Evolutionary conservation across 2,888 invertebrate genomes (phyloP).

Genomic region (Napeogenes sylphis): DNA sequence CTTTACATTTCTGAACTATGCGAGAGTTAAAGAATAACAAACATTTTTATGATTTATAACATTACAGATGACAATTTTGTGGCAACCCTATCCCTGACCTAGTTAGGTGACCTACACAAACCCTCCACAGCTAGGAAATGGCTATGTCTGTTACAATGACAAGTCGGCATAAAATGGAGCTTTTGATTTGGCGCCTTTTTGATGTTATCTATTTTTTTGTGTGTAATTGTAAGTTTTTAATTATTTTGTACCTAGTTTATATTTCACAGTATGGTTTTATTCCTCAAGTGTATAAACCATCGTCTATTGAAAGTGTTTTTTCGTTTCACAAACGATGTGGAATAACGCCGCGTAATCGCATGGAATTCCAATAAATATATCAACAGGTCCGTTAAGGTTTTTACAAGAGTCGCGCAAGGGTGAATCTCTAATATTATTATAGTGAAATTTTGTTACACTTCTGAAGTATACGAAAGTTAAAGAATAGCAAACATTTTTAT

Average conservation of each 20-base stretch:
- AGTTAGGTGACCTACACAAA: constrained; percentile 47
- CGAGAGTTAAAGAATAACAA: too few relatives aligned
- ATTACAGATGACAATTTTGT: not conserved
- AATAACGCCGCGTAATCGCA: constrained; percentile 19
- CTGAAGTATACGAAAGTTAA: too few relatives aligned
- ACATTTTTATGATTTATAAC: too few relatives aligned
- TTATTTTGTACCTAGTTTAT: too few relatives aligned
- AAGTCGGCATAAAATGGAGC: constrained; percentile 17
- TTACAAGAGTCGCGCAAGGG: constrained; percentile 14
- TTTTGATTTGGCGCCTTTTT: constrained; percentile 17
- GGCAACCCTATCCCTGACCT: constrained; percentile 56
- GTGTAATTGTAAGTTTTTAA: not conserved
- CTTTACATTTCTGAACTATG: too few relatives aligned
- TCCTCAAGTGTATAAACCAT: not conserved
- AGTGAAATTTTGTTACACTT: too few relatives aligned
- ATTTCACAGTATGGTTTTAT: constrained; percentile 1
- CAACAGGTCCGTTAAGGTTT: constrained; percentile 65
- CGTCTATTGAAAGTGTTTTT: constrained; percentile 2
- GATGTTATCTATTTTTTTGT: constrained; percentile 16
- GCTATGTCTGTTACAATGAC: constrained; percentile 21
- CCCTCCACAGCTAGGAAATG: constrained; percentile 26
- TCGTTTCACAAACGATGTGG: constrained; percentile 11
- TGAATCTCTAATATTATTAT: too few relatives aligned
- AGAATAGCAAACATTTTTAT: too few relatives aligned
- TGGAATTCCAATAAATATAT: constrained; percentile 52